phyloP scores from a whole-genome alignment of 2,888 invertebrate species.

The Crematogaster levior region DNA sequence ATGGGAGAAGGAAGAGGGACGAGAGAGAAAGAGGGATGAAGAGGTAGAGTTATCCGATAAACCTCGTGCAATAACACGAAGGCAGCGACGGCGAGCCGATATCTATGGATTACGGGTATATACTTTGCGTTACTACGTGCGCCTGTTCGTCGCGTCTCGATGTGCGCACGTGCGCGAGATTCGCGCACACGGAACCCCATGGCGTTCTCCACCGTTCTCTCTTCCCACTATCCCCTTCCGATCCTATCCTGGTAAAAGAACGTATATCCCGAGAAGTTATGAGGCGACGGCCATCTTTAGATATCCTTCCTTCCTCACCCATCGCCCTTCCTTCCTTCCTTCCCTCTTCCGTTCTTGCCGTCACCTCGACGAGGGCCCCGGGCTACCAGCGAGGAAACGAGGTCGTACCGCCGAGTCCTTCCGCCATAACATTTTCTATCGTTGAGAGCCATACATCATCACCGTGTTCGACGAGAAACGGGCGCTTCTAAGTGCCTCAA shows the following conservation, averaged over 20 bases:
- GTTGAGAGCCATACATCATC: constrained; percentile 81
- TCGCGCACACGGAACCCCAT: constrained; percentile 36
- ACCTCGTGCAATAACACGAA: constrained; percentile 69
- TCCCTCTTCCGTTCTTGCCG: constrained; percentile 62
- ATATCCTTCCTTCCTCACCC: constrained; percentile 69
- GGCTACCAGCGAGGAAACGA: constrained; percentile 70
- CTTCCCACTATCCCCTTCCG: not conserved
- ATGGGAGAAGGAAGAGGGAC: too few relatives aligned
- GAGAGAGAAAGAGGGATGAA: not conserved
- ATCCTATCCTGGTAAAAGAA: constrained; percentile 30
- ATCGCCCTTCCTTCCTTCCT: constrained; percentile 61
- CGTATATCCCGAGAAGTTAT: constrained; percentile 72
- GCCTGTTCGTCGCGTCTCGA: constrained; percentile 37
- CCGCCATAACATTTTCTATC: constrained; percentile 73
- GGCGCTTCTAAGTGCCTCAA: constrained; percentile 78
- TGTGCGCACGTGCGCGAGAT: not conserved
- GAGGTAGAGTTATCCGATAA: constrained; percentile 67
- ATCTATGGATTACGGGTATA: constrained; percentile 70
- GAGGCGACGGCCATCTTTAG: constrained; percentile 77
- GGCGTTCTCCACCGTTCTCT: not conserved
- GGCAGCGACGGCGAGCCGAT: constrained; percentile 72
- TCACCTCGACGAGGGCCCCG: constrained; percentile 55
- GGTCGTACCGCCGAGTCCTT: constrained; percentile 69
- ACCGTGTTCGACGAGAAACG: constrained; percentile 77
- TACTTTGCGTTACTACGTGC: constrained; percentile 60